Percentiles rank a stretch among this genome's conserved stretches.
These are phyloP conservation scores for Nephotettix cincticeps DNA, from an alignment of 1,140 invertebrate species.

Conservation along the genomic window DNA sequence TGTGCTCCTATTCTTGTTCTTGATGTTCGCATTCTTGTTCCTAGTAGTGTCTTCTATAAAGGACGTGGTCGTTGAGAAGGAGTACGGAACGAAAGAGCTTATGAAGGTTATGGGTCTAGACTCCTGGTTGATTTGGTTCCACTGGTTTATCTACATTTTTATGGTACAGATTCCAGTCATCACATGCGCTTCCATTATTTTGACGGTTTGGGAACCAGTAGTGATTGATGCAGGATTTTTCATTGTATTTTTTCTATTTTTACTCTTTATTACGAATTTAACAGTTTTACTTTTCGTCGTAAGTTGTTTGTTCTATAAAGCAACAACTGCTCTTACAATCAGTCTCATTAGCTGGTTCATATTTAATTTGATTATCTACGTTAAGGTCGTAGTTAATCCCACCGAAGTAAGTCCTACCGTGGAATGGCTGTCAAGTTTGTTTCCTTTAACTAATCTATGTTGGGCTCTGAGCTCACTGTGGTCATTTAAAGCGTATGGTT, in stretches of 20 bases:
- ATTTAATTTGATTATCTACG: neutral
- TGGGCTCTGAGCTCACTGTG: neutral
- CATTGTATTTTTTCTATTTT: neutral
- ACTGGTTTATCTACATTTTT: slow-evolving; percentile 63
- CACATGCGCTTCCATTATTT: neutral
- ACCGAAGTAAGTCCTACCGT: neutral
- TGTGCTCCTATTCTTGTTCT: neutral
- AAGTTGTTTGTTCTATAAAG: neutral
- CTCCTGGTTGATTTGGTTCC: slow-evolving; percentile 61
- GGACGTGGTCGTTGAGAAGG: slow-evolving; percentile 43
- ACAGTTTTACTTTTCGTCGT: neutral
- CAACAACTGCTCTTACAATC: neutral
- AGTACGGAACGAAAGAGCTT: slow-evolving; percentile 56
- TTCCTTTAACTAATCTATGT: neutral
- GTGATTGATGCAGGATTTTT: neutral
- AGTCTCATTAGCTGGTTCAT: neutral
- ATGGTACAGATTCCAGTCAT: slow-evolving; percentile 46
- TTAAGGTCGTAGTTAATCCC: neutral
- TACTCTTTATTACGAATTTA: neutral
- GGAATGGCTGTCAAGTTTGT: neutral
- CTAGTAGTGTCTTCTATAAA: neutral
- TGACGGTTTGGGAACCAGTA: neutral
- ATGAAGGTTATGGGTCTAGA: slow-evolving; percentile 70
- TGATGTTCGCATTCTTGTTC: neutral
- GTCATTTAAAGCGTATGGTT: neutral